Evolutionary conservation across 2,888 invertebrate species (phyloP).

Genomic region (Flabesymbios commensalis): DNA sequence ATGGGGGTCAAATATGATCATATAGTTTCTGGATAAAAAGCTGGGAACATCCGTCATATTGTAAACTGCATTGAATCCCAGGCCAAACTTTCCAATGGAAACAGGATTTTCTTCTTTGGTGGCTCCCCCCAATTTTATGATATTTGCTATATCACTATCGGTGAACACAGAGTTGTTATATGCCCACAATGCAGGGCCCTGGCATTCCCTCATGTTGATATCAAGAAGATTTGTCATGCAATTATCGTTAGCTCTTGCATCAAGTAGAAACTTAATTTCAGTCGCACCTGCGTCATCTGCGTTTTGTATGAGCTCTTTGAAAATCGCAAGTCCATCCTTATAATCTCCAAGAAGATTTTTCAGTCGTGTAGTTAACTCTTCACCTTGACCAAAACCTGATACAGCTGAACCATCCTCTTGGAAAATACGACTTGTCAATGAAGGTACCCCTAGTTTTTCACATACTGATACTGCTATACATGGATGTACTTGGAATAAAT

Average conservation of each 20-base stretch:
- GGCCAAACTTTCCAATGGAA: constrained; percentile 51
- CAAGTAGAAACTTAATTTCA: constrained; percentile 40
- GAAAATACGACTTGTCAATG: constrained; percentile 42
- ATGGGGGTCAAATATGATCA: constrained; percentile 55
- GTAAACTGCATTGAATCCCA: constrained; percentile 57
- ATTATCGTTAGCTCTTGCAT: constrained; percentile 42
- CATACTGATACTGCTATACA: constrained; percentile 39
- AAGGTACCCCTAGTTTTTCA: constrained; percentile 40
- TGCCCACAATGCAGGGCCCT: constrained; percentile 50
- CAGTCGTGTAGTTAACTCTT: constrained; percentile 45
- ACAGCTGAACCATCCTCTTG: constrained; percentile 36
- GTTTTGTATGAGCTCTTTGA: constrained; percentile 52
- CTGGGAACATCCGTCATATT: constrained; percentile 56
- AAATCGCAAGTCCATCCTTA: constrained; percentile 49
- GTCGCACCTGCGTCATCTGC: constrained; percentile 52
- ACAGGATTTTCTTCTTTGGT: constrained; percentile 42
- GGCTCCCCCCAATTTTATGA: constrained; percentile 45
- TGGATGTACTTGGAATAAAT: constrained; percentile 39
- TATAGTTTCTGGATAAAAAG: constrained; percentile 42
- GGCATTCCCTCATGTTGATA: constrained; percentile 43
- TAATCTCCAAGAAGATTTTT: constrained; percentile 44
- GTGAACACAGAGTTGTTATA: constrained; percentile 48
- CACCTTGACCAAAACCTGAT: constrained; percentile 44
- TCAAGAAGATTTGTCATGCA: constrained; percentile 37
- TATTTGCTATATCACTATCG: constrained; percentile 44